Percentiles rank a stretch among this genome's conserved stretches.
These are phyloP conservation scores for Magallana ariakensis DNA, from an alignment of 1,140 invertebrate species.

Conservation along the genomic window DNA sequence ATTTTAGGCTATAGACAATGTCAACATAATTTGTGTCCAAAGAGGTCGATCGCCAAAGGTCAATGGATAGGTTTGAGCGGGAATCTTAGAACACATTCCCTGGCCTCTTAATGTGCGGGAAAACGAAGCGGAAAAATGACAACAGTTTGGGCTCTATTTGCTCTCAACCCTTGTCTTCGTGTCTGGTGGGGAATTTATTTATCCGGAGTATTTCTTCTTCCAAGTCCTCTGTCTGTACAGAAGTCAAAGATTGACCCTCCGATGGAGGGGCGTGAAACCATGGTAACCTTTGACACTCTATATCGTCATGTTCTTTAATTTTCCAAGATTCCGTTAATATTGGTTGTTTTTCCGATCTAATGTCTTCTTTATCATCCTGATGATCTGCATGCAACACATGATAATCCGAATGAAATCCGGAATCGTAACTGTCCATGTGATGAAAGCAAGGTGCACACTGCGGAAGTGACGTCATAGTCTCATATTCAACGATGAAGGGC, in stretches of 20 bases:
- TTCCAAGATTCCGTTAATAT: neutral
- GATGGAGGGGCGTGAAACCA: constrained; percentile 16
- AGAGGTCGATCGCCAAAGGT: no score
- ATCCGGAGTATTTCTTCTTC: neutral
- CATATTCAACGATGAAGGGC: constrained; percentile 4
- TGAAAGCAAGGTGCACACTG: neutral
- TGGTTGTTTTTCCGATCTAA: neutral
- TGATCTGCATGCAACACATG: neutral
- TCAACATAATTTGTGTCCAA: no score
- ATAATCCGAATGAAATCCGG: constrained; percentile 6
- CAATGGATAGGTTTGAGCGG: no score
- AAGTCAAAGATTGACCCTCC: neutral
- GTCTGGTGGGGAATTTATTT: neutral
- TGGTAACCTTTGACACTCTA: neutral
- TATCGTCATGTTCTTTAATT: neutral
- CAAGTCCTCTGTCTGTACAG: neutral
- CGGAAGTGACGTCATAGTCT: constrained; percentile 23
- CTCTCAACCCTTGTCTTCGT: neutral
- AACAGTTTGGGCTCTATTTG: no score
- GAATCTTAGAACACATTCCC: no score
- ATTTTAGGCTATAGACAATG: no score
- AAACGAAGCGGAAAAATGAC: no score
- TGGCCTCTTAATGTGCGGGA: no score
- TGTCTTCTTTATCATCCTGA: neutral
- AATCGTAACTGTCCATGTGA: constrained; percentile 13